These are phyloP conservation scores for Autographa pulchrina DNA, from an alignment of 2,888 invertebrate genomes.

Conservation along the genomic window DNA sequence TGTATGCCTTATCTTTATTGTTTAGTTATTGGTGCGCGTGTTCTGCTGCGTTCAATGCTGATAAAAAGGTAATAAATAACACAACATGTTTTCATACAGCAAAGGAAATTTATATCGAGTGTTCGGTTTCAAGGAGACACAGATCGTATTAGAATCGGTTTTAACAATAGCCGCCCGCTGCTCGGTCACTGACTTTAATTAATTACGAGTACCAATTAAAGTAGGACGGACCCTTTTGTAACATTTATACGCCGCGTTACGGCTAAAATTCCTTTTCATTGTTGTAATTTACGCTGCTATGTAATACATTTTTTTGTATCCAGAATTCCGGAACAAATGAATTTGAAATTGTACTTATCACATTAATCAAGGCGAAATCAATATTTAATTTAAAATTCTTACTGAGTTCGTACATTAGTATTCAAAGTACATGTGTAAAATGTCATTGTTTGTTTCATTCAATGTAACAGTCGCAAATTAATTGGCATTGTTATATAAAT, in stretches of 20 bases:
- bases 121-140: slow-evolving; percentile 47
- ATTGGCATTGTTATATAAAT: slow-evolving; percentile 39
- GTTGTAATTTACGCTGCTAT: slow-evolving; percentile 20
- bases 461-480: slow-evolving; percentile 35
- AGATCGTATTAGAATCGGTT: slow-evolving; percentile 46
- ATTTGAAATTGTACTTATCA: background rate
- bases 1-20: slow-evolving; percentile 63
- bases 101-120: slow-evolving; percentile 37
- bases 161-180: slow-evolving; percentile 63
- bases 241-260: slow-evolving; percentile 43
- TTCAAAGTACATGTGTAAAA: slow-evolving; percentile 21
- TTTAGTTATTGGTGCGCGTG: slow-evolving; percentile 62
- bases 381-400: slow-evolving; percentile 15
- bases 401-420: slow-evolving; percentile 13
- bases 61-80: slow-evolving; percentile 64
- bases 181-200: slow-evolving; percentile 75
- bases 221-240: slow-evolving; percentile 57
- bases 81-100: slow-evolving; percentile 42
- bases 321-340: background rate
- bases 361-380: slow-evolving; percentile 9
- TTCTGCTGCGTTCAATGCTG: slow-evolving; percentile 48
- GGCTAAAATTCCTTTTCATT: slow-evolving; percentile 47
- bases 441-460: slow-evolving; percentile 38
- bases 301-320: background rate
- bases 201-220: slow-evolving; percentile 74